Percentiles rank a stretch among this genome's conserved stretches.
phyloP scores from a whole-genome alignment of 2,797 vertebrate genomes.

The Oceanodroma leucorhoa region DNA sequence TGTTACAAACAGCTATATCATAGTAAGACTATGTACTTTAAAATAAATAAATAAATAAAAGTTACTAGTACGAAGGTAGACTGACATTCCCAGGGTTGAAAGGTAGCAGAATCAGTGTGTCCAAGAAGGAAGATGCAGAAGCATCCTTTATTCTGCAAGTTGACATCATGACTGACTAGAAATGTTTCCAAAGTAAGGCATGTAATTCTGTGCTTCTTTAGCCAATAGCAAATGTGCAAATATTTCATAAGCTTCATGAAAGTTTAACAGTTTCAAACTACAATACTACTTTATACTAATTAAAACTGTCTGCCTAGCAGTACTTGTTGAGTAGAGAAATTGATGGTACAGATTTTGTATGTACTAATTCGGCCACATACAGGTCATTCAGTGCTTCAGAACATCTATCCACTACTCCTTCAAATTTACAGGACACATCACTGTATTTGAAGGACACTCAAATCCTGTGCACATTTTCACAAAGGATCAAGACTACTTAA shows the following conservation, averaged over 20 bases:
- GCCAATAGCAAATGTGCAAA: background rate
- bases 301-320: background rate
- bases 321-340: background rate
- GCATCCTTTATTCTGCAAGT: background rate
- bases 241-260: fast-evolving
- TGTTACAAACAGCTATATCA: background rate
- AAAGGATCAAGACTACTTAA: background rate
- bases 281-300: background rate
- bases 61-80: background rate
- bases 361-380: fast-evolving
- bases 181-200: background rate
- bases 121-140: background rate
- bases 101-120: background rate
- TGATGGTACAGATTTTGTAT: background rate
- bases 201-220: background rate
- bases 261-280: background rate
- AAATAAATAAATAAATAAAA: background rate
- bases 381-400: background rate
- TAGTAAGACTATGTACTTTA: fast-evolving
- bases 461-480: fast-evolving
- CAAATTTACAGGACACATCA: background rate
- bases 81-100: background rate
- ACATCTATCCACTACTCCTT: no score
- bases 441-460: background rate
- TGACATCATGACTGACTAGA: background rate